Evolutionary conservation across 1,140 invertebrate species (phyloP).

Genomic region (Callitettix versicolor): DNA sequence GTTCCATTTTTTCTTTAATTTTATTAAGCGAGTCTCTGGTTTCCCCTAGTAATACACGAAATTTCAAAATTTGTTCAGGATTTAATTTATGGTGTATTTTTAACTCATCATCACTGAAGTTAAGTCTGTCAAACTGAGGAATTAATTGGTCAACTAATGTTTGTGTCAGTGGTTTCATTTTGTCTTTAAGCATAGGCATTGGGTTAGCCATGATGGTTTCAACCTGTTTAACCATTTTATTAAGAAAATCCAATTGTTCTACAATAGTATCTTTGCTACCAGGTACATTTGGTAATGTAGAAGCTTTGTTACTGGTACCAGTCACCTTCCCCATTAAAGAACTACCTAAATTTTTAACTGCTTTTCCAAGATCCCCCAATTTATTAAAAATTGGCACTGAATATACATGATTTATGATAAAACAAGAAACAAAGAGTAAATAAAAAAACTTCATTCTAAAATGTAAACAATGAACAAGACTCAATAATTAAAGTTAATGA

Average conservation of each 20-base stretch:
- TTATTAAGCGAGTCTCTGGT: neutral
- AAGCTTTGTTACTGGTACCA: neutral
- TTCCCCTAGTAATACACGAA: neutral
- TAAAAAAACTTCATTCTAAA: too few species aligned
- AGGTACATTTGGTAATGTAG: neutral
- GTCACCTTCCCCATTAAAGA: neutral
- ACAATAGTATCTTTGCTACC: neutral
- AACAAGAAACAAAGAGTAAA: too few species aligned
- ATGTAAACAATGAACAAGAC: too few species aligned
- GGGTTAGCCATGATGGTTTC: neutral
- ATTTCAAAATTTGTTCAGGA: constrained; percentile 1
- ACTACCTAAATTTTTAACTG: neutral
- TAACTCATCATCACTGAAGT: constrained; percentile 1
- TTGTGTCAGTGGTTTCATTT: neutral
- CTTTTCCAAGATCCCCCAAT: constrained; percentile 1
- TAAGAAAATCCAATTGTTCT: constrained; percentile 2
- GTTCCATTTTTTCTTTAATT: neutral
- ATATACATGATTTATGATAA: too few species aligned
- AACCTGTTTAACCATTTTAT: constrained; percentile 3
- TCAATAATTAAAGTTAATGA: too few species aligned
- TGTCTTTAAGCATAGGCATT: neutral
- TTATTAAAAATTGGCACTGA: neutral
- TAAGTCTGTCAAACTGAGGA: neutral
- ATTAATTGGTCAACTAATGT: neutral
- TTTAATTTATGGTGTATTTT: neutral